phyloP scores from a whole-genome alignment of 2,797 vertebrate species.

The Xenentodon cancila region DNA sequence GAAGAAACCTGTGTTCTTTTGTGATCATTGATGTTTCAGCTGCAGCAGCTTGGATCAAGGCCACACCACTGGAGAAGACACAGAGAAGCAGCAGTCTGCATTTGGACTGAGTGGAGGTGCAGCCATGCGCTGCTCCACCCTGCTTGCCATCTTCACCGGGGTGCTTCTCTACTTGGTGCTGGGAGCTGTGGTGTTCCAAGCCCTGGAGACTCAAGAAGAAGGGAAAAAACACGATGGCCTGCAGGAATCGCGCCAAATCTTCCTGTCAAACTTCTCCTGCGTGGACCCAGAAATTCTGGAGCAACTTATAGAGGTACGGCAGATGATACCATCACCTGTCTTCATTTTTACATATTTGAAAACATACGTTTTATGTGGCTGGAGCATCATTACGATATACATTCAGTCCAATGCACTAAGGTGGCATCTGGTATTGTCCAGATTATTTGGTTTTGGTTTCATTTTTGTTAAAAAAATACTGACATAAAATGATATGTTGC shows the following conservation, averaged over 20 bases:
- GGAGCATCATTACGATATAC: too few relatives aligned
- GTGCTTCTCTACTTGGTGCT: constrained; percentile 90
- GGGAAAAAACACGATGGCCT: constrained; percentile 72
- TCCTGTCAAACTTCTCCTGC: constrained; percentile 84
- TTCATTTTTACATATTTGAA: neutral
- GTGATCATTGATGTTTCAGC: constrained; percentile 62
- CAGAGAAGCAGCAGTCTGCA: constrained; percentile 41
- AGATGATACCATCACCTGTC: neutral
- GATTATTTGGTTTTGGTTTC: too few relatives aligned
- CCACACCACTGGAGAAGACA: constrained; percentile 44
- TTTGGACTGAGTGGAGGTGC: constrained; percentile 53
- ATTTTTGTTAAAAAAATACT: too few relatives aligned
- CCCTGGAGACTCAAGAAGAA: constrained; percentile 85
- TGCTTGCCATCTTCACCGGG: constrained; percentile 82
- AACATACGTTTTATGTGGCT: neutral
- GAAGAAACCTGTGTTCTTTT: constrained; percentile 26
- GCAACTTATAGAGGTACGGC: constrained; percentile 82
- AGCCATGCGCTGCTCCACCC: constrained; percentile 88
- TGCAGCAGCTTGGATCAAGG: constrained; percentile 65
- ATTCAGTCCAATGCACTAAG: too few relatives aligned
- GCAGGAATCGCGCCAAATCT: constrained; percentile 65
- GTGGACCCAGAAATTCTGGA: constrained; percentile 79
- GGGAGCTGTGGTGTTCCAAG: constrained; percentile 88
- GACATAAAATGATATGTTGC: too few relatives aligned
- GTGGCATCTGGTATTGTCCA: too few relatives aligned